phyloP scores from a whole-genome alignment of 2,797 vertebrate genomes.

The Danio tinwini region DNA sequence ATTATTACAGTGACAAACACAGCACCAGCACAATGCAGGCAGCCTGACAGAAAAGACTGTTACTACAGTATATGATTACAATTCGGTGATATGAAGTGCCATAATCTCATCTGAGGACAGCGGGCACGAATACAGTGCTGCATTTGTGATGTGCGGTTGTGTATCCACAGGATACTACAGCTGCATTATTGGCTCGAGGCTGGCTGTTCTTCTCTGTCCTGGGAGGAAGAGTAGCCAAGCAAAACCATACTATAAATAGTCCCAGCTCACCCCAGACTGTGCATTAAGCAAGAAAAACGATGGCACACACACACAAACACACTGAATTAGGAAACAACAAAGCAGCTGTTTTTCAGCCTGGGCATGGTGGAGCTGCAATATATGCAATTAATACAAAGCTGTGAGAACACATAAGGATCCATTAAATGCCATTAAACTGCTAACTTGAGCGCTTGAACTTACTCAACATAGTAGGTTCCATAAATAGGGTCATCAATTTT shows the following conservation, averaged over 20 bases:
- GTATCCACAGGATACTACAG: constrained; percentile 31
- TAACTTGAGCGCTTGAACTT: constrained; percentile 83
- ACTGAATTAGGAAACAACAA: constrained; percentile 39
- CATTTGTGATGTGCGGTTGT: constrained; percentile 10
- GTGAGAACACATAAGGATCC: constrained; percentile 59
- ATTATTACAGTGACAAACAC: not conserved
- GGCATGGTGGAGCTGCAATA: constrained; percentile 54
- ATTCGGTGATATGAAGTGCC: not conserved
- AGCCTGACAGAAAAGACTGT: not conserved
- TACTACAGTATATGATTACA: not conserved
- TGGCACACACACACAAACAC: constrained; percentile 28
- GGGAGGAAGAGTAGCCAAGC: constrained; percentile 41
- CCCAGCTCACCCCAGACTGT: constrained; percentile 42
- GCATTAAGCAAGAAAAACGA: constrained; percentile 51
- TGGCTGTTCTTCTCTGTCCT: constrained; percentile 44
- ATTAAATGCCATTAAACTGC: constrained; percentile 63
- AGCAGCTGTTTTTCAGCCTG: constrained; percentile 55
- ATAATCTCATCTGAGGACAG: constrained; percentile 6
- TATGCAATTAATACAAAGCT: constrained; percentile 68
- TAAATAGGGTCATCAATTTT: constrained; percentile 99
- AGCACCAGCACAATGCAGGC: not conserved
- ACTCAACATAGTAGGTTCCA: constrained; percentile 99
- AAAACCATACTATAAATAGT: constrained; percentile 52
- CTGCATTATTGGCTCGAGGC: constrained; percentile 46
- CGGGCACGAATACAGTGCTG: not conserved